Base-by-base conservation (phyloP, 2,113 vertebrate genomes). In the Eonycteris spelaea region DNA sequence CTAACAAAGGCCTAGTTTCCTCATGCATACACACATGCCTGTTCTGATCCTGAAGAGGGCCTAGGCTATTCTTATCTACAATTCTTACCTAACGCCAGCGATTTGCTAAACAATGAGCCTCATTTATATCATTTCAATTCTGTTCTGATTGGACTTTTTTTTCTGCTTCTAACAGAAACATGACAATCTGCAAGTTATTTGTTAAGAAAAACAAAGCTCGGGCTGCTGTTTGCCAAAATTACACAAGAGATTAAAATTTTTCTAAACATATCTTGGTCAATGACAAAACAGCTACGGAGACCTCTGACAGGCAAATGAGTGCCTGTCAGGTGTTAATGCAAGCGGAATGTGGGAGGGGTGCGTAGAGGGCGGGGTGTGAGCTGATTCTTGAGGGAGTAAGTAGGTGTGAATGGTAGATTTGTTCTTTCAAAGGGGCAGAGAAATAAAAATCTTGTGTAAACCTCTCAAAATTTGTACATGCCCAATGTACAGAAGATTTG, bases 151-250 rank as follows among this genome's bases (percentile, higher is more conserved):
- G 93, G 74, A 97, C 10, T 4, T 94, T 95, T 95, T 63, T 51
- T 38, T 73, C 43, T 45, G 88, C 53, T 57, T 68, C 89, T 73
- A 94, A 88, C 26, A 95, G 80, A 98, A 98, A 78, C 45, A 90
- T 53, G 84, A 97, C 88, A 97, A 95, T 93, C 97, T 95, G 95
- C 78, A 96, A 98, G 93, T 97, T 91, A 90, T 97, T 95, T 73
- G 97, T 65, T 53, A 97, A 86, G 70, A 95, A 95, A 80, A 63
- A 53, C 45, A 97, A 88, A 96, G 94, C 83, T 43, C 13, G 70
- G 12, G 53, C 21, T 87, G 40, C 90, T 86, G 40, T 96, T 98
- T 75, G 63, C 43, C 93, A 95, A 95, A 96, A 86, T 0, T 63
- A 30, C 28, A 74, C 43, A 95, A 65, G 11, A 2, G 35, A 93